Percentiles rank a stretch among this genome's conserved stretches.
These are phyloP conservation scores for Parauchenoglanis punctatus DNA, from an alignment of 2,797 vertebrate species.

Conservation along the genomic window DNA sequence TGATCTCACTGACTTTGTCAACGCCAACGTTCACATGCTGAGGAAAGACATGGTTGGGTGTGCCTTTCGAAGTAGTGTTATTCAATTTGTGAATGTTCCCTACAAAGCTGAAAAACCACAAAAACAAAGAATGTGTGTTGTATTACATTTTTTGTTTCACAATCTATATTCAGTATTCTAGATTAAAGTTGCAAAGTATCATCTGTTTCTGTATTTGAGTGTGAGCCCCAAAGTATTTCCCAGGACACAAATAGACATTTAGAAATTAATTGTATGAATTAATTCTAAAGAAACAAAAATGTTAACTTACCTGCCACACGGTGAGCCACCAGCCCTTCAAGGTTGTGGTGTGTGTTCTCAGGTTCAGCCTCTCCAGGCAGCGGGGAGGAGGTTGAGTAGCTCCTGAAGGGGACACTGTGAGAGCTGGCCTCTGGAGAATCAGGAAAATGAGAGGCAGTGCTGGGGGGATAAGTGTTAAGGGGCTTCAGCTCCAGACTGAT, in stretches of 20 bases:
- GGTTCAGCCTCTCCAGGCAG: conserved; percentile 75
- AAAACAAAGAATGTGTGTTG: background rate
- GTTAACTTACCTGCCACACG: conserved; percentile 89
- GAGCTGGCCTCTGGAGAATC: conserved; percentile 61
- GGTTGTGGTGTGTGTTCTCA: conserved; percentile 83
- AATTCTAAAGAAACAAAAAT: background rate
- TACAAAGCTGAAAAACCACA: conserved; percentile 24
- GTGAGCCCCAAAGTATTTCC: background rate
- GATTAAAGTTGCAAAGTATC: background rate
- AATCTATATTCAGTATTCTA: background rate
- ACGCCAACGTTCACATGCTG: conserved; percentile 43
- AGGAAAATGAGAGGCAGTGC: conserved; percentile 56
- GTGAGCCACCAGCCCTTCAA: conserved; percentile 94
- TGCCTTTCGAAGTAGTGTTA: conserved; percentile 46
- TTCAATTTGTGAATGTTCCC: conserved; percentile 30
- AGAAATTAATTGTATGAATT: background rate
- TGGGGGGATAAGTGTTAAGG: conserved; percentile 69
- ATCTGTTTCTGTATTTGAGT: background rate
- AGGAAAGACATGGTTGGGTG: conserved; percentile 46
- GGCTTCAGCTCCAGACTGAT: conserved; percentile 69
- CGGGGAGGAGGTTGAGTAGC: conserved; percentile 66
- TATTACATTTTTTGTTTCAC: background rate
- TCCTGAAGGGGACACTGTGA: conserved; percentile 38
- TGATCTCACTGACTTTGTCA: conserved; percentile 55
- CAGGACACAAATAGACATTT: background rate